Conservation (phyloP, 2,888 invertebrate species). For the Leptinotarsa rubiginosa region DNA sequence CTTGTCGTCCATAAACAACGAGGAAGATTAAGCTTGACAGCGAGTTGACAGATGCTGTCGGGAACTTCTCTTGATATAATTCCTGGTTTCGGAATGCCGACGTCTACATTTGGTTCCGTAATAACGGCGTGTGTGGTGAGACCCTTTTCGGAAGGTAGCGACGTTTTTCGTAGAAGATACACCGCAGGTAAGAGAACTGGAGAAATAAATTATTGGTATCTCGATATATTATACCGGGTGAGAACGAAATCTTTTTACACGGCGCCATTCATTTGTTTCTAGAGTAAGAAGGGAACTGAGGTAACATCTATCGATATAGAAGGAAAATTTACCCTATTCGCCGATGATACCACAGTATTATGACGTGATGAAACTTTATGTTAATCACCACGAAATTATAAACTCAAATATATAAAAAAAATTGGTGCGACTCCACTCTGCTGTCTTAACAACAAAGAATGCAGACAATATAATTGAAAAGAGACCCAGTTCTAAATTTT, state of each 20-base stretch:
- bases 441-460: no score
- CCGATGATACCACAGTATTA: no score
- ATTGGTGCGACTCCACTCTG: no score
- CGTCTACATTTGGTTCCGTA: slow-evolving; percentile 24
- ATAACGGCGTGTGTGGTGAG: slow-evolving; percentile 9
- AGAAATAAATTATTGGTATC: neutral
- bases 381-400: no score
- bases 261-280: neutral
- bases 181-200: neutral
- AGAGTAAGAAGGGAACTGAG: no score
- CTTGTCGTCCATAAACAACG: slow-evolving; percentile 35
- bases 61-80: slow-evolving; percentile 32
- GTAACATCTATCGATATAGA: no score
- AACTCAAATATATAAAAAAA: no score
- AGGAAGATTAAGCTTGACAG: slow-evolving; percentile 34
- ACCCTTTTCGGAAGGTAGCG: slow-evolving; percentile 19
- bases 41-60: slow-evolving; percentile 37
- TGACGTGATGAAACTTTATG: no score
- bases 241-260: neutral
- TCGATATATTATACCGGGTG: neutral
- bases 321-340: no score
- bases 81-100: slow-evolving; percentile 31
- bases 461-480: no score
- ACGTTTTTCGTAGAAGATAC: slow-evolving; percentile 12
- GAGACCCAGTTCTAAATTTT: no score